Percentiles rank a stretch among this genome's conserved stretches.
phyloP scores from a whole-genome alignment of 92 coral and sea anemone genomes.

The Isaurus tuberculatus region DNA sequence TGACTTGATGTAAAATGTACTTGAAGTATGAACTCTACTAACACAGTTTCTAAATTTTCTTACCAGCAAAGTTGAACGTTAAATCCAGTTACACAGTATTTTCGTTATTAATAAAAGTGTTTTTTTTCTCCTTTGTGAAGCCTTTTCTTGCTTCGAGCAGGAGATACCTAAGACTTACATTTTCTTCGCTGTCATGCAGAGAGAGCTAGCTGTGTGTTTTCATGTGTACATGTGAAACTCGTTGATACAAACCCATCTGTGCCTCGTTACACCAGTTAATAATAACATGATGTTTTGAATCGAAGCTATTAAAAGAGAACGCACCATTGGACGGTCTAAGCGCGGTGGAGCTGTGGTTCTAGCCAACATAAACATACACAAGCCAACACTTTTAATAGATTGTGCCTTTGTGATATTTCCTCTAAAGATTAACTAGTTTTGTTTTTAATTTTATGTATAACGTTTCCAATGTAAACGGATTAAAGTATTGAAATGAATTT shows the following conservation, averaged over 20 bases:
- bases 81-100: background rate
- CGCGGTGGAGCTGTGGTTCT: background rate
- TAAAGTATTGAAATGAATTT: background rate
- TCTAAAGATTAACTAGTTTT: background rate
- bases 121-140: background rate
- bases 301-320: slow-evolving; percentile 9
- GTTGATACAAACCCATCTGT: slow-evolving; percentile 37
- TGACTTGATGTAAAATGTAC: background rate
- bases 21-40: background rate
- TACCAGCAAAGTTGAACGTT: background rate
- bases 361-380: slow-evolving; percentile 17
- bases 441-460: background rate
- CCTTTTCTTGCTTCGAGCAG: background rate
- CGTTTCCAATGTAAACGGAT: background rate
- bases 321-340: slow-evolving; percentile 18
- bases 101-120: background rate
- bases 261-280: slow-evolving; percentile 3
- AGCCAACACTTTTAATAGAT: background rate
- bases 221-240: background rate
- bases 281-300: slow-evolving; percentile 26
- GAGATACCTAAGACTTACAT: background rate
- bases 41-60: background rate
- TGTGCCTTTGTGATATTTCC: background rate
- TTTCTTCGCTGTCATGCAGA: background rate
- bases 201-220: slow-evolving; percentile 10